phyloP scores from a whole-genome alignment of 2,888 invertebrate species.

The Lepidocyrtoides sp. region DNA sequence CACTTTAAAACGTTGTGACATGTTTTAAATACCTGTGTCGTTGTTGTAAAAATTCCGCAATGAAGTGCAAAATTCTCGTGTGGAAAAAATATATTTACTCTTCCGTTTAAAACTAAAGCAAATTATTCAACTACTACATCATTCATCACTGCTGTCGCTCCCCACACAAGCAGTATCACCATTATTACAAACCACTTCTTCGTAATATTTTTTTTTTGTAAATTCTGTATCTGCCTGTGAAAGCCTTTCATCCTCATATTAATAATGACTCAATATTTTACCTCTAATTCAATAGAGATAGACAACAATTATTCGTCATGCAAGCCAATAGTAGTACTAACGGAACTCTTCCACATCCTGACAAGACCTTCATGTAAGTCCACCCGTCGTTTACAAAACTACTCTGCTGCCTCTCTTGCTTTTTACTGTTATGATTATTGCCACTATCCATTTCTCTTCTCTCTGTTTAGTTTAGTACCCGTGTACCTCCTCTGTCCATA shows the following conservation, averaged over 20 bases:
- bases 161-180: no score
- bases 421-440: constrained; percentile 51
- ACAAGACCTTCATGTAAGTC: constrained; percentile 84
- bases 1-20: no score
- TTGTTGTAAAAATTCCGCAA: no score
- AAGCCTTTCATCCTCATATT: not conserved
- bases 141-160: no score
- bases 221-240: not conserved
- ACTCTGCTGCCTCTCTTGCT: not conserved
- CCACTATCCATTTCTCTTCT: not conserved
- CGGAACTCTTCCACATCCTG: constrained; percentile 84
- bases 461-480: not conserved
- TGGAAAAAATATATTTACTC: no score
- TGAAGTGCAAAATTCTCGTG: no score
- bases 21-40: no score
- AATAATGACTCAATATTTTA: not conserved
- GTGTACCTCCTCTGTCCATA: constrained; percentile 4
- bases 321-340: constrained; percentile 84
- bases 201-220: no score
- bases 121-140: not conserved
- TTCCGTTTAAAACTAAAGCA: not conserved
- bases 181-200: no score
- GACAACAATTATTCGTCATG: constrained; percentile 80
- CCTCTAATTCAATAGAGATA: constrained; percentile 30
- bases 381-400: no score